Percentiles rank a stretch among this genome's conserved stretches.
These are phyloP conservation scores for Clavelina lepadiformis DNA, from an alignment of 23 tunicate species.

Conservation along the genomic window DNA sequence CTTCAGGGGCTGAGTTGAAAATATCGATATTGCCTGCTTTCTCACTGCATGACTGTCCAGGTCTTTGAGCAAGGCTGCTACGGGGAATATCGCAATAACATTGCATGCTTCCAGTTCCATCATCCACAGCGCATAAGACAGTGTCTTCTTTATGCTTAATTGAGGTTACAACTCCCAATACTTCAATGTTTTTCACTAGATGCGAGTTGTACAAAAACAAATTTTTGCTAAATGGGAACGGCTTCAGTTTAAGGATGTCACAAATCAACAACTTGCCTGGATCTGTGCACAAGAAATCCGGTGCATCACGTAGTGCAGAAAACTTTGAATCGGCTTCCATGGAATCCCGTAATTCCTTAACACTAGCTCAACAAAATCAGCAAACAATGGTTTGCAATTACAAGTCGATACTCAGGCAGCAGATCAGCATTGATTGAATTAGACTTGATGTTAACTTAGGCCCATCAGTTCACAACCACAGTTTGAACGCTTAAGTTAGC, in stretches of 20 bases:
- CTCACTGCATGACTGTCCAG: not conserved
- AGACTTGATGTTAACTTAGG: too few species aligned
- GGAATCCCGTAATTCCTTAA: too few species aligned
- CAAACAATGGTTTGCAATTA: too few species aligned
- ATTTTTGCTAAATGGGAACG: constrained; percentile 9
- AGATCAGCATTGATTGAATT: too few species aligned
- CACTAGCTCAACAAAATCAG: too few species aligned
- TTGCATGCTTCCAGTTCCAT: constrained; percentile 28
- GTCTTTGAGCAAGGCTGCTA: not conserved
- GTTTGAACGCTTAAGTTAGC: too few species aligned
- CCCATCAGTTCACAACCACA: too few species aligned
- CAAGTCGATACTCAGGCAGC: too few species aligned
- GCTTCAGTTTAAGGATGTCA: constrained; percentile 16
- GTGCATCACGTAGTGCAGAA: constrained; percentile 14
- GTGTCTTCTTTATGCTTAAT: constrained; percentile 23
- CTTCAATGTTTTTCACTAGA: constrained; percentile 17
- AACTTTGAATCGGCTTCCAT: not conserved
- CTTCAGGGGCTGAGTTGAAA: too few species aligned
- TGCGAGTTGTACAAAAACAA: constrained; percentile 23
- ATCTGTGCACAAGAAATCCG: constrained; percentile 20
- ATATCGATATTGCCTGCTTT: not conserved
- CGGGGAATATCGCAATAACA: constrained; percentile 8
- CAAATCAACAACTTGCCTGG: constrained; percentile 17
- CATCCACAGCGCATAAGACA: constrained; percentile 19
- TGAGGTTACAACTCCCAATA: constrained; percentile 27